Conservation (phyloP, 1,140 invertebrate genomes). For the Bathynomus jamesi region DNA sequence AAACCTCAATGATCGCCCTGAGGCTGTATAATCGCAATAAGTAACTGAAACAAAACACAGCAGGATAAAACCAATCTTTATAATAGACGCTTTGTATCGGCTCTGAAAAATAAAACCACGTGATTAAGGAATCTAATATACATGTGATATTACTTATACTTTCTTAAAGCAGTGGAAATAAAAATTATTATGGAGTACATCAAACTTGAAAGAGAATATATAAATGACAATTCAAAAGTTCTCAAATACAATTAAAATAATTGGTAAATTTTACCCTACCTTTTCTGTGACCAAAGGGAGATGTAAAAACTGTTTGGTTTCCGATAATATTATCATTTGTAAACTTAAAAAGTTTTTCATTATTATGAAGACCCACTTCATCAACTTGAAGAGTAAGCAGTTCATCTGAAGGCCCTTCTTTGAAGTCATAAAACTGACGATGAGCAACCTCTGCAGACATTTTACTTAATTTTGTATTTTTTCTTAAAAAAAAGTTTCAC, state of each 20-base stretch:
- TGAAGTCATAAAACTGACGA: conserved; percentile 13
- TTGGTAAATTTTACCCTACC: conserved; percentile 8
- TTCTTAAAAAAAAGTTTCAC: too few relatives aligned
- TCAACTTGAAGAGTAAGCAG: too few relatives aligned
- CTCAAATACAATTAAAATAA: neutral
- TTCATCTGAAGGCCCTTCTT: neutral
- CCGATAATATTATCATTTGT: conserved; percentile 72
- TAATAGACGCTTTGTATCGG: neutral
- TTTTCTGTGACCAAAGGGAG: conserved; percentile 33
- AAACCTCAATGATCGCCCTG: conserved; percentile 70
- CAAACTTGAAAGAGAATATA: neutral
- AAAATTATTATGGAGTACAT: neutral
- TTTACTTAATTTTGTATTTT: too few relatives aligned
- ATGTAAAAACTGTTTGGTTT: conserved; percentile 47
- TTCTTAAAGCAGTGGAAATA: neutral
- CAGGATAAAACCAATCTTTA: neutral
- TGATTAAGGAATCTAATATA: neutral
- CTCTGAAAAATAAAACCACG: neutral
- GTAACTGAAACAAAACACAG: conserved; percentile 48
- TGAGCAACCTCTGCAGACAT: neutral
- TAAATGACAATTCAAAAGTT: neutral
- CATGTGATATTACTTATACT: neutral
- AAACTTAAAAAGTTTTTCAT: conserved; percentile 60
- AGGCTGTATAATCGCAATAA: conserved; percentile 76
- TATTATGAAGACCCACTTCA: conserved; percentile 50